phyloP scores from a whole-genome alignment of 2,113 vertebrate species.

The Silurus meridionalis region DNA sequence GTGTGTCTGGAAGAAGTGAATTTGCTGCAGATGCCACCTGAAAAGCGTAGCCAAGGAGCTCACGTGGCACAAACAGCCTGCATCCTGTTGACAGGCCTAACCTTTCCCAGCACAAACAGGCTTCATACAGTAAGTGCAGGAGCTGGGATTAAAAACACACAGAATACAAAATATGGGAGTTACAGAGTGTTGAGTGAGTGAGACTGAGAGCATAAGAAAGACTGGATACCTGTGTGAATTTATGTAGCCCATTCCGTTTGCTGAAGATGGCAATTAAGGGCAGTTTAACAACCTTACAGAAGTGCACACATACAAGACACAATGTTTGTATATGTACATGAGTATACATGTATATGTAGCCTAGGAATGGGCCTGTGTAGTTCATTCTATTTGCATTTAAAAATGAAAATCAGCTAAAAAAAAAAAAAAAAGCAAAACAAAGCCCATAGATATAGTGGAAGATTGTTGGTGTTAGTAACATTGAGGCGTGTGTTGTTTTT shows the following conservation, averaged over 20 bases:
- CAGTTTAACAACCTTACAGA: too few relatives aligned
- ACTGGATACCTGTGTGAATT: neutral
- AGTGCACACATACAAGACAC: neutral
- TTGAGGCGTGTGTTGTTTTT: conserved; percentile 50
- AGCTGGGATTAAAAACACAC: conserved; percentile 13
- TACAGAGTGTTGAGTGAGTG: neutral
- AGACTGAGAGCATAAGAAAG: neutral
- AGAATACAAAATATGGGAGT: neutral
- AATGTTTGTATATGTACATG: neutral
- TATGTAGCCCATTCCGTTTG: neutral
- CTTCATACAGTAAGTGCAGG: conserved; percentile 25
- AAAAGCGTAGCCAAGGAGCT: conserved; percentile 48
- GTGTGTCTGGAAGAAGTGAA: conserved; percentile 1
- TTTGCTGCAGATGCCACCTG: conserved; percentile 53
- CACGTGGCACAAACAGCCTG: conserved; percentile 33
- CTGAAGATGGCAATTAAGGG: neutral
- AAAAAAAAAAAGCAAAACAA: neutral
- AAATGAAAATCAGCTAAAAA: neutral
- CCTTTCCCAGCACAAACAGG: conserved; percentile 12
- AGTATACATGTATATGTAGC: neutral
- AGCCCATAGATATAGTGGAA: conserved; percentile 28
- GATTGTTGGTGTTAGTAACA: conserved; percentile 44
- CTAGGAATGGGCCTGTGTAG: neutral
- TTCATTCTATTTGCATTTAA: neutral
- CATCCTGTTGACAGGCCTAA: conserved; percentile 41